Conservation (phyloP, 2,113 vertebrate species). For the Gymnorhina tibicen region DNA sequence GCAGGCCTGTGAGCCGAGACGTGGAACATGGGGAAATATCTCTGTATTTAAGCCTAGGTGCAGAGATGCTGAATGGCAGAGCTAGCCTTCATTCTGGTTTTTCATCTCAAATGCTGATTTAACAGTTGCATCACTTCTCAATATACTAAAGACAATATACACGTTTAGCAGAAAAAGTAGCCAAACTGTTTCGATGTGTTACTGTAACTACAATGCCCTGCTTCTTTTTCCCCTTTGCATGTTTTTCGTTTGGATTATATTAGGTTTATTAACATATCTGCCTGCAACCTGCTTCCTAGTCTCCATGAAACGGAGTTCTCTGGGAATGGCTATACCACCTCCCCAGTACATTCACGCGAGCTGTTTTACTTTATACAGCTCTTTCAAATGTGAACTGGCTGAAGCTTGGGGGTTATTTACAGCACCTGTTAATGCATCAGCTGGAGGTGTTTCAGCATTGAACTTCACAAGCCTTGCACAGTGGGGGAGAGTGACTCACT, state of each 20-base stretch:
- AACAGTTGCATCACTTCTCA: neutral
- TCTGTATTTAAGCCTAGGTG: neutral
- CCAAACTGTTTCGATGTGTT: neutral
- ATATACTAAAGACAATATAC: neutral
- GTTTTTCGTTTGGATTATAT: neutral
- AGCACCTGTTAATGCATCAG: neutral
- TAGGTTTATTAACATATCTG: neutral
- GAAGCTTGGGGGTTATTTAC: neutral
- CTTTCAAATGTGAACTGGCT: neutral
- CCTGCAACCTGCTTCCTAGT: neutral
- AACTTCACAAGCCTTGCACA: neutral
- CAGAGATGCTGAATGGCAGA: neutral
- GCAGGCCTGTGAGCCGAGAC: neutral
- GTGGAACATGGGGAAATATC: neutral
- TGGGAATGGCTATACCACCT: neutral
- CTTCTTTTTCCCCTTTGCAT: neutral
- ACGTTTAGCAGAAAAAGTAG: neutral
- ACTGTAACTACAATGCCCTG: neutral
- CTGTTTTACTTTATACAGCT: neutral
- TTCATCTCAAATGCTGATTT: neutral
- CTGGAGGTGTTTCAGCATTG: neutral
- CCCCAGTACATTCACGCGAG: neutral
- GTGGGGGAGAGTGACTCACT: neutral
- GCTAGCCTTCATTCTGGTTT: neutral
- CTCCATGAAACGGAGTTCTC: neutral